phyloP scores from a whole-genome alignment of 1,140 invertebrate genomes.

The Leptinotarsa undecemlineata region DNA sequence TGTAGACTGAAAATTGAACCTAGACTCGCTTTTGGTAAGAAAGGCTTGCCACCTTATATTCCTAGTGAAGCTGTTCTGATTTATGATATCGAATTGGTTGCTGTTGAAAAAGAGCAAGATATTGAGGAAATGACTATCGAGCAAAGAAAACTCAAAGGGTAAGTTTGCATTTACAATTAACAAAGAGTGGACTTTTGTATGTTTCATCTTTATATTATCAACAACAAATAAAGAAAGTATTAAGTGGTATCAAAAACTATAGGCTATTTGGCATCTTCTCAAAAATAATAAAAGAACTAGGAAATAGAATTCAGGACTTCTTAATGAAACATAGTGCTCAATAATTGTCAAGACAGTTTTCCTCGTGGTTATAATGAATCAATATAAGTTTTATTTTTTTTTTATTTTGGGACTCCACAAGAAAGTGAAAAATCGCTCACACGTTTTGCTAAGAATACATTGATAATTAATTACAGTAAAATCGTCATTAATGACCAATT shows the following conservation, averaged over 20 bases:
- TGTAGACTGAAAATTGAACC: constrained; percentile 71
- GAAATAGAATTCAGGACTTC: not conserved
- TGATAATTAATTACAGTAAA: no score
- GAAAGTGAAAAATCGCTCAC: no score
- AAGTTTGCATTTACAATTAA: constrained; percentile 34
- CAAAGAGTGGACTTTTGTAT: no score
- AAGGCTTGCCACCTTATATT: constrained; percentile 69
- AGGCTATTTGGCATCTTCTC: no score
- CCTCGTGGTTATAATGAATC: no score
- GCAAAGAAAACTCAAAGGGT: constrained; percentile 70
- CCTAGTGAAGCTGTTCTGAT: constrained; percentile 65
- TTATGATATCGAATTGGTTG: constrained; percentile 72
- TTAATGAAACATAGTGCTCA: not conserved
- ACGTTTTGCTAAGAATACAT: no score
- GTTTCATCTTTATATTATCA: no score
- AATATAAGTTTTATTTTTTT: no score
- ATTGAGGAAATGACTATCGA: constrained; percentile 63
- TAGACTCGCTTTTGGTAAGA: constrained; percentile 74
- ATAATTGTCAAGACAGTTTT: not conserved
- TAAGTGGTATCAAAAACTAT: no score
- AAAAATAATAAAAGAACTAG: not conserved
- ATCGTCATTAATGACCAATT: no score
- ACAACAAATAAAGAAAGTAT: no score
- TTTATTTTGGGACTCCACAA: no score
- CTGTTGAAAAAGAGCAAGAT: constrained; percentile 65